Conservation (phyloP, 2,113 vertebrate genomes). For the Orycteropus afer region DNA sequence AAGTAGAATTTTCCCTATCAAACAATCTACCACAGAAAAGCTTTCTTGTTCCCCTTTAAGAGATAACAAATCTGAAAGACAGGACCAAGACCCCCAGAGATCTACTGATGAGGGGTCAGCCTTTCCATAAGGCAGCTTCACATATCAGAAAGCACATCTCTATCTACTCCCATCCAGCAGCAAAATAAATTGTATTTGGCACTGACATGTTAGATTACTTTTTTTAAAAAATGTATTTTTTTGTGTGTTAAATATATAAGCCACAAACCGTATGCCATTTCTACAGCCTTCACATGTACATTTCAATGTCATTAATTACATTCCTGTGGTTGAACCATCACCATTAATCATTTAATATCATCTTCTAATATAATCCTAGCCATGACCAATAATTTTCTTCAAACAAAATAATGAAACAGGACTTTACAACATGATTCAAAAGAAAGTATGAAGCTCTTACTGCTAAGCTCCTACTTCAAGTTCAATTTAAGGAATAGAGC, state of each 20-base stretch:
- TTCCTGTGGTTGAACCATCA: not conserved
- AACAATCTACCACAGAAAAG: not conserved
- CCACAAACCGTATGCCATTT: not conserved
- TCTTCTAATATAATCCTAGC: not conserved
- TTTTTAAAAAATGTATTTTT: no score
- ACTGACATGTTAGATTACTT: not conserved
- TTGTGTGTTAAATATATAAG: no score
- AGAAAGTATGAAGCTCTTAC: not conserved
- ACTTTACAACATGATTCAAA: not conserved
- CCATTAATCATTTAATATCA: not conserved
- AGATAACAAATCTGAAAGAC: no score
- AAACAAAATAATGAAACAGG: not conserved
- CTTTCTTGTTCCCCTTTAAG: not conserved
- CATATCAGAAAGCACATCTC: not conserved
- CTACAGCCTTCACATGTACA: not conserved
- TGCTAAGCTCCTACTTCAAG: not conserved
- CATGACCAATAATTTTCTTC: not conserved
- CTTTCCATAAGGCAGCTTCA: not conserved
- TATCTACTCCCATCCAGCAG: not conserved
- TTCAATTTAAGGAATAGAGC: not conserved
- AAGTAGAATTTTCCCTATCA: not conserved
- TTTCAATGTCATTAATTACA: not conserved
- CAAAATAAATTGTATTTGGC: not conserved
- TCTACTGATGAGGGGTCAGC: not conserved
- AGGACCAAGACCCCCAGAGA: not conserved